Conservation (phyloP, 2,113 vertebrate species). For the Oreochromis niloticus region DNA sequence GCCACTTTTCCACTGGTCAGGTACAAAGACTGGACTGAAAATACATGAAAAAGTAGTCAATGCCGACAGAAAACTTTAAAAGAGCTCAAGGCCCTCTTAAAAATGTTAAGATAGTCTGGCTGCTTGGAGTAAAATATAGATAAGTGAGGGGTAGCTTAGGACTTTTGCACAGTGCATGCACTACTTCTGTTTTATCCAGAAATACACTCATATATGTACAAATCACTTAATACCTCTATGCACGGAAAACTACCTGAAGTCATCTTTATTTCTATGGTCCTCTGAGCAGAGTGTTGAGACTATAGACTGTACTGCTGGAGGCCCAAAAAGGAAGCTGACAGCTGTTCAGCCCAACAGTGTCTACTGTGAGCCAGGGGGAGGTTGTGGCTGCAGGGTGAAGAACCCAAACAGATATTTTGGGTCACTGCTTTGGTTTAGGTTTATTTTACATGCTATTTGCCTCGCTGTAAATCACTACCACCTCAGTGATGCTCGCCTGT, state of each 20-base stretch:
- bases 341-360: not conserved
- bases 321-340: not conserved
- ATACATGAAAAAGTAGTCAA: not conserved
- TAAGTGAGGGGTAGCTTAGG: not conserved
- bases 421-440: not conserved
- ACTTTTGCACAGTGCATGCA: not conserved
- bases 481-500: not conserved
- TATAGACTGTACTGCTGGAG: not conserved
- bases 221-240: not conserved
- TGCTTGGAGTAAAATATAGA: not conserved
- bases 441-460: not conserved
- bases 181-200: not conserved
- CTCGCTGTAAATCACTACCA: not conserved
- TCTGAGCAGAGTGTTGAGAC: not conserved
- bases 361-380: not conserved
- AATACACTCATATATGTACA: not conserved
- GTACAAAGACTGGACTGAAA: not conserved
- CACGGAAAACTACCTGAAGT: not conserved
- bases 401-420: not conserved
- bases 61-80: rapidly evolving
- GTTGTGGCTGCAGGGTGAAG: not conserved
- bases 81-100: not conserved
- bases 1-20: not conserved
- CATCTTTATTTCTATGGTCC: not conserved
- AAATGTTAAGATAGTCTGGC: not conserved